Evolutionary conservation across 2,113 vertebrate species (phyloP).

Genomic region (Myanophis thanlyinensis): DNA sequence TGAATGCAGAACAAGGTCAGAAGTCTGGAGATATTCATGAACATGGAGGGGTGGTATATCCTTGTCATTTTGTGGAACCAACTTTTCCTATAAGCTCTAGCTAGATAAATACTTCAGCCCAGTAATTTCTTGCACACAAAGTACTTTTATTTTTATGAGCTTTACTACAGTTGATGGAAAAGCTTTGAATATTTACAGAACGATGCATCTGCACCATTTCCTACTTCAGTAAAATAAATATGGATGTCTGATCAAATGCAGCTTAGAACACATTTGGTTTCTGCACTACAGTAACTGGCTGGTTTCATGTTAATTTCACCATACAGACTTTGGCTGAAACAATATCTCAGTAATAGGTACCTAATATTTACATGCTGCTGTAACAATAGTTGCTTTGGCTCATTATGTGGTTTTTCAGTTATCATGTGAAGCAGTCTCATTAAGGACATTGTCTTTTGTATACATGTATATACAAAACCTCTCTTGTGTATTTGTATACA

Average conservation of each 20-base stretch:
- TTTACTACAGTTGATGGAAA: background rate
- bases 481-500: background rate
- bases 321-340: background rate
- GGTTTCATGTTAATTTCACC: background rate
- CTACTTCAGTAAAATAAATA: background rate
- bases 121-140: background rate
- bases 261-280: background rate
- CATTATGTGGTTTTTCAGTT: background rate
- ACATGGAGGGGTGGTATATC: background rate
- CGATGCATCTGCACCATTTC: background rate
- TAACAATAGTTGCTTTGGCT: background rate
- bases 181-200: background rate
- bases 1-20: background rate
- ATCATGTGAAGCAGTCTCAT: background rate
- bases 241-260: background rate
- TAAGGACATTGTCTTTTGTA: background rate
- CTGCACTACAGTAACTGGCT: background rate
- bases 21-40: background rate
- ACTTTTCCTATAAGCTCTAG: background rate
- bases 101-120: background rate
- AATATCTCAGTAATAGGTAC: background rate
- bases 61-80: background rate
- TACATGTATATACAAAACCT: background rate
- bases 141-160: background rate
- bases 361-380: background rate